phyloP scores from a whole-genome alignment of 2,113 vertebrate genomes.

The Salvator merianae region DNA sequence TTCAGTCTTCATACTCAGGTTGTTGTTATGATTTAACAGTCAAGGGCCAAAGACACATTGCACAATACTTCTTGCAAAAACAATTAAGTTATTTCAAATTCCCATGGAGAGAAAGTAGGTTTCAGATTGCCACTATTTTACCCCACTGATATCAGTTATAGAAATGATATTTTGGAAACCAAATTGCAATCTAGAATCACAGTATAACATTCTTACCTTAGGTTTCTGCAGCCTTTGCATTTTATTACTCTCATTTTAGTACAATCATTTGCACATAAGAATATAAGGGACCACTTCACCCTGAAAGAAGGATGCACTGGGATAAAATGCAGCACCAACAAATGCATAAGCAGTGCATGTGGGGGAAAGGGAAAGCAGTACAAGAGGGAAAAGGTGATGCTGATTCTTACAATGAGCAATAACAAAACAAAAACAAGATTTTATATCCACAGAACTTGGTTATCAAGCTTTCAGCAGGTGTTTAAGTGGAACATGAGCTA shows the following conservation, averaged over 20 bases:
- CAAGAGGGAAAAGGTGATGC: too few relatives aligned
- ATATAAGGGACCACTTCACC: too few relatives aligned
- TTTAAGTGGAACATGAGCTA: too few relatives aligned
- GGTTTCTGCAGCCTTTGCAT: not conserved
- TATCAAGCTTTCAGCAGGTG: too few relatives aligned
- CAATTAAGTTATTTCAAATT: not conserved
- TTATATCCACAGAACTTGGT: too few relatives aligned
- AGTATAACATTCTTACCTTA: not conserved
- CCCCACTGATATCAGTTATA: not conserved
- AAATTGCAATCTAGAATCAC: not conserved
- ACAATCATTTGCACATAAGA: not conserved
- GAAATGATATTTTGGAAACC: not conserved
- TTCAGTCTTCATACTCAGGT: not conserved
- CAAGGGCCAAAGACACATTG: not conserved
- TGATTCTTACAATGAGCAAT: too few relatives aligned
- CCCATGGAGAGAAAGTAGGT: not conserved
- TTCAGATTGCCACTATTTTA: not conserved
- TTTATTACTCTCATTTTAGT: not conserved
- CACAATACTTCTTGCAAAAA: not conserved
- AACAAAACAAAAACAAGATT: too few relatives aligned
- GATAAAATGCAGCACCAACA: not conserved
- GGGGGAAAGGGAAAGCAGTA: too few relatives aligned
- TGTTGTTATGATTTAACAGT: not conserved
- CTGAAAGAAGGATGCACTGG: too few relatives aligned
- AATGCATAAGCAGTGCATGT: too few relatives aligned